Percentiles rank a stretch among this genome's conserved stretches.
These are phyloP conservation scores for Ariolimax columbianus DNA, from an alignment of 2,888 invertebrate genomes.

Conservation along the genomic window DNA sequence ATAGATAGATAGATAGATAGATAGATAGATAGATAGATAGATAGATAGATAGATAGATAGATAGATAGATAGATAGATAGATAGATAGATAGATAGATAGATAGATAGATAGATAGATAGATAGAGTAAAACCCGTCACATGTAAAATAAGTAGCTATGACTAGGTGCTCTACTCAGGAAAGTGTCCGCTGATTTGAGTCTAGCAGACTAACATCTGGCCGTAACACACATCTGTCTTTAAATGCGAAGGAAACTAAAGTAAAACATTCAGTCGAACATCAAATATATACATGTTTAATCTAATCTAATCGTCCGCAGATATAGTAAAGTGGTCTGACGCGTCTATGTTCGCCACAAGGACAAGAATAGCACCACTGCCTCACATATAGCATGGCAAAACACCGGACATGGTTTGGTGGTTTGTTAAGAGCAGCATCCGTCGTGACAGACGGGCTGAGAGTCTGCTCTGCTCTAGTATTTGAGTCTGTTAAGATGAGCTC, in stretches of 20 bases:
- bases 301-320: too few species aligned
- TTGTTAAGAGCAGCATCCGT: too few species aligned
- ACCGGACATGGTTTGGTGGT: too few species aligned
- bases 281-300: too few species aligned
- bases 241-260: not conserved
- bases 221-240: not conserved
- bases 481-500: too few species aligned
- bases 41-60: not conserved
- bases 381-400: too few species aligned
- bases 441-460: too few species aligned
- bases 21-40: slow-evolving; percentile 4
- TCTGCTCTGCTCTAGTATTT: too few species aligned
- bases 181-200: not conserved
- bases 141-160: not conserved
- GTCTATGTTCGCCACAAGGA: too few species aligned
- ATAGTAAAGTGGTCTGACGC: too few species aligned
- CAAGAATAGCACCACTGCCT: too few species aligned
- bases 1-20: slow-evolving; percentile 14
- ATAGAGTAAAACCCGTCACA: not conserved
- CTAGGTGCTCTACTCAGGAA: not conserved
- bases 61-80: slow-evolving; percentile 16
- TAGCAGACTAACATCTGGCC: not conserved
- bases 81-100: slow-evolving; percentile 17
- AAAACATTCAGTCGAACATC: not conserved
- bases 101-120: slow-evolving; percentile 1